These are phyloP conservation scores for Prietella phreatophila DNA, from an alignment of 2,113 vertebrate species.

Conservation along the genomic window DNA sequence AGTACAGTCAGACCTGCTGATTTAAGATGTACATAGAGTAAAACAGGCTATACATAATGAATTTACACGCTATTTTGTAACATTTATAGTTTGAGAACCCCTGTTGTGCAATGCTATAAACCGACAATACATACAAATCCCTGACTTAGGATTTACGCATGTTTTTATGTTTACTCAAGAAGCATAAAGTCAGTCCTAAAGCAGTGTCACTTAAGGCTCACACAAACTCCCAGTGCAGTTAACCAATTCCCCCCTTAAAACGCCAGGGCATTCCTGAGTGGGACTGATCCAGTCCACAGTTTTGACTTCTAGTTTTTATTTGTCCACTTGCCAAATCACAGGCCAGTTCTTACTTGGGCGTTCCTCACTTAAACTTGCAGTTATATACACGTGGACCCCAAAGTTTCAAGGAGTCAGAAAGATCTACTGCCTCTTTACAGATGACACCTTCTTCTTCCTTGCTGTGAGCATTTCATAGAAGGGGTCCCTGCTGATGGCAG, in stretches of 20 bases:
- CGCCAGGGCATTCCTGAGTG: conserved; percentile 33
- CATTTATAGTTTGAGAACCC: not conserved
- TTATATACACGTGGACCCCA: not conserved
- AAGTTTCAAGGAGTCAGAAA: not conserved
- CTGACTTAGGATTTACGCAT: not conserved
- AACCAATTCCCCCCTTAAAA: conserved; percentile 2
- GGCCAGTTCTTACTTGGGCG: conserved; percentile 37
- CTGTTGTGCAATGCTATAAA: conserved; percentile 12
- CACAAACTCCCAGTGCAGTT: conserved; percentile 38
- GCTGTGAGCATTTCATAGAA: conserved; percentile 82
- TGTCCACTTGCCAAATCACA: conserved; percentile 9
- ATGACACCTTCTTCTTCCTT: conserved; percentile 96
- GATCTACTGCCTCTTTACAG: conserved; percentile 83
- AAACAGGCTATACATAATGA: not conserved
- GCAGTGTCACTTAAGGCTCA: conserved; percentile 18
- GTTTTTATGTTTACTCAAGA: conserved; percentile 9
- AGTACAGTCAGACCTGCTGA: conserved; percentile 60
- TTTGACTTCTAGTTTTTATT: conserved; percentile 40
- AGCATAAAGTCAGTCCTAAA: conserved; percentile 4
- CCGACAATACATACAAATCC: not conserved
- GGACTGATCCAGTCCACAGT: conserved; percentile 25
- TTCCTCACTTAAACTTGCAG: conserved; percentile 9
- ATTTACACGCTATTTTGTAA: conserved; percentile 8
- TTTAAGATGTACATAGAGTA: conserved; percentile 23
- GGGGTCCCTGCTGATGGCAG: conserved; percentile 92